phyloP scores from a whole-genome alignment of 2,888 invertebrate species.

The Congeria kusceri region DNA sequence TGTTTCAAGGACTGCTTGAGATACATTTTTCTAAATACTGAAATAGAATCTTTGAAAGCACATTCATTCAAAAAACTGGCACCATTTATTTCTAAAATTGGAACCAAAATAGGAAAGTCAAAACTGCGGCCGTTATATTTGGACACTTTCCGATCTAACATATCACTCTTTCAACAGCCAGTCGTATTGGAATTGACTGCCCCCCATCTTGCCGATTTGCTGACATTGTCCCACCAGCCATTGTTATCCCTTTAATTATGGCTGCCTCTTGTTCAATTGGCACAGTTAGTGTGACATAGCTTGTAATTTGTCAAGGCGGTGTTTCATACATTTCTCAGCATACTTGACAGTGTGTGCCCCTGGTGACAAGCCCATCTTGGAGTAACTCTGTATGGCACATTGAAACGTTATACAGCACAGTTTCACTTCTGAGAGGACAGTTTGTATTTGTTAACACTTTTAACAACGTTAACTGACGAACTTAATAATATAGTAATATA shows the following conservation, averaged over 20 bases:
- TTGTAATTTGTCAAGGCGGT: neutral
- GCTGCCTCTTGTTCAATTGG: neutral
- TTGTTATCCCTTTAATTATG: neutral
- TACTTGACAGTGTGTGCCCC: conserved; percentile 6
- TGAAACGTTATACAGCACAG: neutral
- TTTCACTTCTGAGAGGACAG: too few species aligned
- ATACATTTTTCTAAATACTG: neutral
- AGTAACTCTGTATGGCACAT: conserved; percentile 1
- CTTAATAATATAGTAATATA: too few species aligned
- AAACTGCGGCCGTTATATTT: neutral
- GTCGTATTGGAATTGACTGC: neutral
- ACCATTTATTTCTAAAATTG: neutral
- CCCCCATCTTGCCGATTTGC: neutral
- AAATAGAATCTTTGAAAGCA: neutral
- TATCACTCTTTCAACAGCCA: neutral
- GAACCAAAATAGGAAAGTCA: neutral
- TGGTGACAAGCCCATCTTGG: conserved; percentile 17
- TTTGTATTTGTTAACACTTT: too few species aligned
- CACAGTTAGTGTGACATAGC: neutral
- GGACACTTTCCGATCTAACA: neutral
- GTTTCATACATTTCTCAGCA: conserved; percentile 7
- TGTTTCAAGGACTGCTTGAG: neutral
- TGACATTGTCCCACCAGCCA: neutral
- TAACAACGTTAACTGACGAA: too few species aligned
- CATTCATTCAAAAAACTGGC: neutral